Evolutionary conservation across 2,888 invertebrate genomes (phyloP), one percentile per base, ranked within the genome.

Genomic region (Leucoma salicis): DNA sequence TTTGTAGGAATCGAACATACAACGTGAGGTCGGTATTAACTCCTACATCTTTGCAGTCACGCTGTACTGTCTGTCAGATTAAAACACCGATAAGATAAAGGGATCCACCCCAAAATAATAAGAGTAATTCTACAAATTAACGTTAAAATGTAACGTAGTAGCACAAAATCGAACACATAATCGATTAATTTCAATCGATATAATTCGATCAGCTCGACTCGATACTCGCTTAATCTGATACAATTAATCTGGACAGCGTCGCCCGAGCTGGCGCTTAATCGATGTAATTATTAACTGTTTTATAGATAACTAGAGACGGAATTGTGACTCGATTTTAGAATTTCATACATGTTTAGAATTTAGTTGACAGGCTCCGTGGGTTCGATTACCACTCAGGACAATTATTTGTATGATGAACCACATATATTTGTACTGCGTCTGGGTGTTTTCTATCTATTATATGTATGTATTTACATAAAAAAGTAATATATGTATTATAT

Each of bases 241-340:
- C 74, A 74, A 78, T 81, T 76, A 72, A 81, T 80, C 75, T 74
- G 60, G 68, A 70, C 58, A 63, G 47, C 66, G 38, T 58, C 59
- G 53, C 41, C 50, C 46, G 47, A 49, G 56, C 49, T 43, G 44
- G 41, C 39, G 52, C 35, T 32, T 67, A 66, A 57, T 65, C 66
- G 61, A 59, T 50, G 43, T 59, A 57, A 66, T 68, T 63, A 70
- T 68, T 69, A 66, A 65, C 64, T 70, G 68, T 62, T 70, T 68
- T 64, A 35, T 18, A 43, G 25, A 4, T 4, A 31, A 12, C 12
- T 12, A 39, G 31, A 39, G 31, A 31, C 3, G 25, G 11, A 25
- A 25, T 25, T 6, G 35, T 6, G 3, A 6, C 16, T 3, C 16
- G 16, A 21, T 21, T 21, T 21, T 21, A 21, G 2, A 21, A 21